Conservation (phyloP, 2,113 vertebrate species). For the Porphyrio hochstetteri region DNA sequence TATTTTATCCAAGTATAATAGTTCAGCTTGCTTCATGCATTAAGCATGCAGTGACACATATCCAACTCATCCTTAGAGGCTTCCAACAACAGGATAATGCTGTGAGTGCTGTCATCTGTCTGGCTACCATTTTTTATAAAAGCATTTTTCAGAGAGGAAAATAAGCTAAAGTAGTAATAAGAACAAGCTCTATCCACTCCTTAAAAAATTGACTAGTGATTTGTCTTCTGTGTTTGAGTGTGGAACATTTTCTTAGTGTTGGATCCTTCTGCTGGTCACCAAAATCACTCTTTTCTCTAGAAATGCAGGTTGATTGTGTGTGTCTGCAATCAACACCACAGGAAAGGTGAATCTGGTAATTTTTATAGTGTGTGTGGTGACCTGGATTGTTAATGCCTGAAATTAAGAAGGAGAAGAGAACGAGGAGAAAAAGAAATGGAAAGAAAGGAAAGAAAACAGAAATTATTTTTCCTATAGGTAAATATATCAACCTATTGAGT, state of each 20-base stretch:
- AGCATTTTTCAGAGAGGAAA: neutral
- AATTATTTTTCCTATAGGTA: neutral
- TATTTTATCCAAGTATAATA: slow-evolving; percentile 38
- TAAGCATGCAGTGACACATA: neutral
- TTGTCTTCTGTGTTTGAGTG: neutral
- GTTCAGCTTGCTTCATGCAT: neutral
- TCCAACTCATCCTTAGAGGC: neutral
- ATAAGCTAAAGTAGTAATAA: neutral
- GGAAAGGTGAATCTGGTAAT: neutral
- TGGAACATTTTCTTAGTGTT: neutral
- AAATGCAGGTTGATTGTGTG: neutral
- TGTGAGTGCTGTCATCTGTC: neutral
- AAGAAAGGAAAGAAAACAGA: neutral
- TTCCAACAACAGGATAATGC: neutral
- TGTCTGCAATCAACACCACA: neutral
- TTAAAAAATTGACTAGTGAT: neutral
- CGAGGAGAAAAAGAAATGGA: neutral
- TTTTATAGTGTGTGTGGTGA: neutral
- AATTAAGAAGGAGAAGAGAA: neutral
- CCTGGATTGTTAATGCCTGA: neutral
- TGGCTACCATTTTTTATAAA: neutral
- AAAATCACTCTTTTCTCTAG: neutral
- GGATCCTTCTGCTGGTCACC: neutral
- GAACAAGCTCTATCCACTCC: neutral
- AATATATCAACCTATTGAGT: neutral